A percentile compares a stretch with the other conserved stretches of the same genome.
phyloP scores from a whole-genome alignment of 1,140 invertebrate species.

The Mylabris phalerata region DNA sequence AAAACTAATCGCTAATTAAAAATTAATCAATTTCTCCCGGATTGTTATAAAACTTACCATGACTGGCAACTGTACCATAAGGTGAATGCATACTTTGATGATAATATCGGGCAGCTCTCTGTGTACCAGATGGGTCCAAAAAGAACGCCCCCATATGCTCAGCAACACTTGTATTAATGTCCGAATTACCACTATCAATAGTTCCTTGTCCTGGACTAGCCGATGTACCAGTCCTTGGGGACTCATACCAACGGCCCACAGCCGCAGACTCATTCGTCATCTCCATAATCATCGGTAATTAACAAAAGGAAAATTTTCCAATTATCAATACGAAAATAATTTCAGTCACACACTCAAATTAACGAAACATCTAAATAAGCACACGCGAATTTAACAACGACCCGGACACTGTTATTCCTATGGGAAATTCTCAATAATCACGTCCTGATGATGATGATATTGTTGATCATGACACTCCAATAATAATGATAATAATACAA shows the following conservation, averaged over 20 bases:
- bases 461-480: no score
- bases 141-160: slow-evolving; percentile 43
- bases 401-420: no score
- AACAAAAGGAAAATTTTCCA: slow-evolving; percentile 15
- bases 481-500: no score
- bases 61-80: slow-evolving; percentile 39
- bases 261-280: slow-evolving; percentile 41
- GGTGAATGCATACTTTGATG: slow-evolving; percentile 43
- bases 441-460: no score
- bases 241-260: slow-evolving; percentile 41
- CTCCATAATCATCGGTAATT: slow-evolving; percentile 42
- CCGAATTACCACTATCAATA: slow-evolving; percentile 27
- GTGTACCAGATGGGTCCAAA: slow-evolving; percentile 39
- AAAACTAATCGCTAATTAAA: no score
- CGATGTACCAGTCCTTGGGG: slow-evolving; percentile 39
- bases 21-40: no score
- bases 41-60: slow-evolving; percentile 32
- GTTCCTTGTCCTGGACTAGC: slow-evolving; percentile 38
- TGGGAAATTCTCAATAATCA: no score
- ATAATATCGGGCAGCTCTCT: slow-evolving; percentile 39
- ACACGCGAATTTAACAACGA: no score
- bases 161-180: slow-evolving; percentile 40
- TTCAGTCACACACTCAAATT: no score
- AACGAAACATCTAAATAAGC: no score
- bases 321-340: no score